A percentile compares a stretch with the other conserved stretches of the same genome.
Evolutionary conservation across 2,113 vertebrate genomes (phyloP).

Genomic region (Pseudorhombus dupliciocellatus): DNA sequence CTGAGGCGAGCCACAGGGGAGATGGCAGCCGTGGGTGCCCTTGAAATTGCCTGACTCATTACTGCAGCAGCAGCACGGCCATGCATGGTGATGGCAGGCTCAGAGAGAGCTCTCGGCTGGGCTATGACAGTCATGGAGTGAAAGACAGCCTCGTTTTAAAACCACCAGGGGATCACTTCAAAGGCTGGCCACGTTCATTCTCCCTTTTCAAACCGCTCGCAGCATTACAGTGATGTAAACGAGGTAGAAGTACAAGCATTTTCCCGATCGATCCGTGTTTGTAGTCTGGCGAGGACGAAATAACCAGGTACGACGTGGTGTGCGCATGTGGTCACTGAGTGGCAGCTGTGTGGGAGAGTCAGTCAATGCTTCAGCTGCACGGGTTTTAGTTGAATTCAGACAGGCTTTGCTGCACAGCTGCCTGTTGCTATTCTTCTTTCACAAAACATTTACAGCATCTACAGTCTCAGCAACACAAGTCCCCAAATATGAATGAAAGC

Average conservation of each 20-base stretch:
- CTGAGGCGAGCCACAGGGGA: conserved; percentile 65
- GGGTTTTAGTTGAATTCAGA: conserved; percentile 26
- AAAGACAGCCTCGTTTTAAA: conserved; percentile 55
- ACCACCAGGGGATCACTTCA: conserved; percentile 58
- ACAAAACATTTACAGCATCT: conserved; percentile 12
- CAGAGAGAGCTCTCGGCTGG: conserved; percentile 37
- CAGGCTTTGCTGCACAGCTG: conserved; percentile 28
- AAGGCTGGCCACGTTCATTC: conserved; percentile 25
- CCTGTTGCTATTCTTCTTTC: conserved; percentile 17
- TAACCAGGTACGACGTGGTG: not conserved
- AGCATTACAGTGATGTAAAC: conserved; percentile 13
- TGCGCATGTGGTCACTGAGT: conserved; percentile 42
- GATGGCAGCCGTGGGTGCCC: conserved; percentile 73
- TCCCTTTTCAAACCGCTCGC: conserved; percentile 29
- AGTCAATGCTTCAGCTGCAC: conserved; percentile 42
- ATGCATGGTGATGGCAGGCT: conserved; percentile 64
- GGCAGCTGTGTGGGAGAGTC: conserved; percentile 51
- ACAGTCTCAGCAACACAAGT: conserved; percentile 27
- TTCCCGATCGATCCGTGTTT: conserved; percentile 26
- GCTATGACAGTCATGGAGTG: conserved; percentile 51
- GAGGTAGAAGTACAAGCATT: conserved; percentile 22
- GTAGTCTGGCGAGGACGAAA: conserved; percentile 18
- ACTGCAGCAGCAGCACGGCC: conserved; percentile 74
- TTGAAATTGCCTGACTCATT: conserved; percentile 81
- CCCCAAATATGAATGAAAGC: conserved; percentile 41